These are phyloP conservation scores for Carollia perspicillata DNA, from an alignment of 2,113 vertebrate species.

Conservation along the genomic window DNA sequence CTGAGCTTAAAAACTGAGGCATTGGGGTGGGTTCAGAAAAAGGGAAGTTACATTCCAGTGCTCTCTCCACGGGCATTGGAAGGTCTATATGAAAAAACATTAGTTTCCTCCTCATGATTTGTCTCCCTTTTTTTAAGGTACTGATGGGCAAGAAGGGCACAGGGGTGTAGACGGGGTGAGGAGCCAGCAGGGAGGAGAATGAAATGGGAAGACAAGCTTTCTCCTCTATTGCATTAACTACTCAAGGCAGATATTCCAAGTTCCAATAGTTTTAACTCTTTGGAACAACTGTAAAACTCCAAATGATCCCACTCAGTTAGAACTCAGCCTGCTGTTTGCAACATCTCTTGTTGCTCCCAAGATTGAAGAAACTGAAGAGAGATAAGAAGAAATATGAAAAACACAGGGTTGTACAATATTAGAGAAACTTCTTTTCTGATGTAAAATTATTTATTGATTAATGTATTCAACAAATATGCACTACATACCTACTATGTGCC, in stretches of 20 bases:
- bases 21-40: neutral
- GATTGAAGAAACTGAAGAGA: neutral
- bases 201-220: neutral
- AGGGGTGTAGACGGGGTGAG: neutral
- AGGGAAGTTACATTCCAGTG: neutral
- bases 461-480: neutral
- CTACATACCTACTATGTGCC: neutral
- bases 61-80: neutral
- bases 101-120: neutral
- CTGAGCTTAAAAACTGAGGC: neutral
- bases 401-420: neutral
- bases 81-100: neutral
- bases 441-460: neutral
- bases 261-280: neutral
- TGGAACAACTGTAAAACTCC: neutral
- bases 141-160: neutral
- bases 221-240: neutral
- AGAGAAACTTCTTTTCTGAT: neutral
- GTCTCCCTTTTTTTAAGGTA: neutral
- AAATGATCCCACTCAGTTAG: neutral
- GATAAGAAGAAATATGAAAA: neutral
- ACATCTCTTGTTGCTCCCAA: neutral
- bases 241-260: neutral
- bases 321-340: neutral
- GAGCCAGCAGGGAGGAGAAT: neutral